These are phyloP conservation scores for Hycleus cichorii DNA, from an alignment of 1,140 invertebrate species.

Conservation along the genomic window DNA sequence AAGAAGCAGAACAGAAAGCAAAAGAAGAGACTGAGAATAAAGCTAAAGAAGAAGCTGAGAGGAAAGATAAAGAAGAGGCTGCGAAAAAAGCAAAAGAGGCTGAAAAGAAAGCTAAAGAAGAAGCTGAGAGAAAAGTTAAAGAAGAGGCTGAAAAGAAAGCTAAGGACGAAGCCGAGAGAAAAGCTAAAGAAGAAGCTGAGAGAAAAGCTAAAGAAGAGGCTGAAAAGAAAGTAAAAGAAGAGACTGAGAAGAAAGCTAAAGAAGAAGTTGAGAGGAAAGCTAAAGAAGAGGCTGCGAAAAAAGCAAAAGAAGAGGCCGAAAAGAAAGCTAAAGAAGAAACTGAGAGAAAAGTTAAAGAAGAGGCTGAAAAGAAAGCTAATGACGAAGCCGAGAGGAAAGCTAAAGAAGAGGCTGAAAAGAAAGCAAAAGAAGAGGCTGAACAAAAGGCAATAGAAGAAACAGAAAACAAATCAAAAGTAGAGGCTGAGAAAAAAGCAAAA, in stretches of 20 bases:
- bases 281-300: slow-evolving; percentile 21
- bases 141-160: slow-evolving; percentile 15
- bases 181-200: slow-evolving; percentile 22
- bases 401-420: slow-evolving; percentile 23
- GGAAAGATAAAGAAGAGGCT: slow-evolving; percentile 21
- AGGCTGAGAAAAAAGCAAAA: slow-evolving; percentile 21
- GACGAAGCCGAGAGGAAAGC: slow-evolving; percentile 11
- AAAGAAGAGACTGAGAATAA: slow-evolving; percentile 23
- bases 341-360: slow-evolving; percentile 21
- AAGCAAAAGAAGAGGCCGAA: slow-evolving; percentile 26
- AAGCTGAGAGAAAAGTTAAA: slow-evolving; percentile 22
- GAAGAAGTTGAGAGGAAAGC: slow-evolving; percentile 23
- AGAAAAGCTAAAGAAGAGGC: slow-evolving; percentile 21
- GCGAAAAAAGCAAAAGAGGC: slow-evolving; percentile 23
- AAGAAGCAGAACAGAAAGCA: slow-evolving; percentile 21
- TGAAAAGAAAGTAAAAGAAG: slow-evolving; percentile 21
- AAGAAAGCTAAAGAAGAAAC: slow-evolving; percentile 30
- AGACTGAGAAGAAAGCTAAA: slow-evolving; percentile 21
- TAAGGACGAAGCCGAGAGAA: slow-evolving; percentile 9
- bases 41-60: slow-evolving; percentile 21
- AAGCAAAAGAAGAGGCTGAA: slow-evolving; percentile 21
- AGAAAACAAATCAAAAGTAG: slow-evolving; percentile 22
- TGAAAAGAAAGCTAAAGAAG: slow-evolving; percentile 28
- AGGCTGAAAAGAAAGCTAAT: slow-evolving; percentile 11
- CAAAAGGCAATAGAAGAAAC: slow-evolving; percentile 38